phyloP scores from a whole-genome alignment of 1,140 invertebrate genomes.

The Mylabris phalerata region DNA sequence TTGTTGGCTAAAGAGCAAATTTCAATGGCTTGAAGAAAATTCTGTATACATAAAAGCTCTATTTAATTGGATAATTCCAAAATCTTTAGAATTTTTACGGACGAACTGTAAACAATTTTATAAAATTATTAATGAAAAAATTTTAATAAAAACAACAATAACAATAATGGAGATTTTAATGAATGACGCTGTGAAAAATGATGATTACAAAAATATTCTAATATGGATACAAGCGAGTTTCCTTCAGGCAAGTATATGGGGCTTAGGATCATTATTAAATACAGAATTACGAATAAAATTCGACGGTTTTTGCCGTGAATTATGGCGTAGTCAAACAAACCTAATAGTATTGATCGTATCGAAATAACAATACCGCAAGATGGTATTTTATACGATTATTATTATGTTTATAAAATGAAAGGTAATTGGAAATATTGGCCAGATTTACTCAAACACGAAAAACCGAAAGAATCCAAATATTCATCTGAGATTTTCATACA shows the following conservation, averaged over 20 bases:
- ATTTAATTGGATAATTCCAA: constrained; percentile 68
- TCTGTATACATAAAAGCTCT: constrained; percentile 55
- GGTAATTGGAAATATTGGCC: constrained; percentile 64
- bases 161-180: constrained; percentile 70
- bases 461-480: constrained; percentile 51
- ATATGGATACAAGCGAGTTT: constrained; percentile 72
- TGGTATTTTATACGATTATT: constrained; percentile 70
- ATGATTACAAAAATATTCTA: constrained; percentile 56
- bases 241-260: constrained; percentile 71
- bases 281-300: constrained; percentile 63
- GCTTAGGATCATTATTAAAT: constrained; percentile 69
- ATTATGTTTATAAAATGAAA: constrained; percentile 62
- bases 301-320: constrained; percentile 58
- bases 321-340: constrained; percentile 52
- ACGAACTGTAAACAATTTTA: constrained; percentile 59
- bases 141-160: constrained; percentile 63
- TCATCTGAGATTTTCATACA: constrained; percentile 71
- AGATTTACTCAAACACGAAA: constrained; percentile 54
- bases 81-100: constrained; percentile 57
- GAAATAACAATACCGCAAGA: constrained; percentile 68
- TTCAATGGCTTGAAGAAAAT: constrained; percentile 56
- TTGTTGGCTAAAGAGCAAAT: constrained; percentile 66
- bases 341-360: constrained; percentile 58
- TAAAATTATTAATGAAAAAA: constrained; percentile 60
- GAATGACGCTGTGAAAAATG: constrained; percentile 55